phyloP scores from a whole-genome alignment of 1,140 invertebrate species.

The Lordiphosa stackelbergi region DNA sequence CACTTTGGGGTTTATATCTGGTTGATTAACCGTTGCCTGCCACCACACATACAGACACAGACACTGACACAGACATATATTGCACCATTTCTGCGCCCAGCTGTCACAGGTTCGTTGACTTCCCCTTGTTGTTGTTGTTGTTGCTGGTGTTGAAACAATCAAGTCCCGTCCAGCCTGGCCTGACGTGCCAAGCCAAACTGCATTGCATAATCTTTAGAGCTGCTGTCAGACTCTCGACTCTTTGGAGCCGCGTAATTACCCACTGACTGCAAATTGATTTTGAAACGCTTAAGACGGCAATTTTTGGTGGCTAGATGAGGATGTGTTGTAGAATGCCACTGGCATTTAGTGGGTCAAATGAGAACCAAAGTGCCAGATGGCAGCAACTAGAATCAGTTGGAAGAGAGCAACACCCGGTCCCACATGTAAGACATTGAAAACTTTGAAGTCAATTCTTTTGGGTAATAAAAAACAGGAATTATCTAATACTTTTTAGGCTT shows the following conservation, averaged over 20 bases:
- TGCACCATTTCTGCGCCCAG: conserved; percentile 59
- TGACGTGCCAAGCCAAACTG: conserved; percentile 23
- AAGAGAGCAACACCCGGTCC: too few species aligned
- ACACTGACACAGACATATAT: conserved; percentile 3
- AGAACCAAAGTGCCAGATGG: too few species aligned
- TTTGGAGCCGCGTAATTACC: conserved; percentile 20
- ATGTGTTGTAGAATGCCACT: conserved; percentile 33
- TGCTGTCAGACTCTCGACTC: not conserved
- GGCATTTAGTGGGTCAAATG: not conserved
- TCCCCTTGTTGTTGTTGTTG: conserved; percentile 1
- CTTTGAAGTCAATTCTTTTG: too few species aligned
- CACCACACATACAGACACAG: too few species aligned
- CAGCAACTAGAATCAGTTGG: too few species aligned
- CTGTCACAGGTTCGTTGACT: conserved; percentile 72
- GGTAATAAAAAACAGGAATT: too few species aligned
- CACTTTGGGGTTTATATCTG: conserved; percentile 56
- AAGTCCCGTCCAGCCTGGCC: conserved; percentile 50
- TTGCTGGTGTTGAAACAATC: conserved; percentile 66
- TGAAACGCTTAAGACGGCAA: conserved; percentile 48
- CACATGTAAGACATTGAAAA: too few species aligned
- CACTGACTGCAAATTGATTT: conserved; percentile 62
- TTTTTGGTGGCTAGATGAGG: conserved; percentile 46
- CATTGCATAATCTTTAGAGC: conserved; percentile 55
- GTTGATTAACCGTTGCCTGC: conserved; percentile 52
- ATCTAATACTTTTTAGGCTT: too few species aligned